phyloP scores from a whole-genome alignment of 1,140 invertebrate genomes.

The Drepana arcuata region DNA sequence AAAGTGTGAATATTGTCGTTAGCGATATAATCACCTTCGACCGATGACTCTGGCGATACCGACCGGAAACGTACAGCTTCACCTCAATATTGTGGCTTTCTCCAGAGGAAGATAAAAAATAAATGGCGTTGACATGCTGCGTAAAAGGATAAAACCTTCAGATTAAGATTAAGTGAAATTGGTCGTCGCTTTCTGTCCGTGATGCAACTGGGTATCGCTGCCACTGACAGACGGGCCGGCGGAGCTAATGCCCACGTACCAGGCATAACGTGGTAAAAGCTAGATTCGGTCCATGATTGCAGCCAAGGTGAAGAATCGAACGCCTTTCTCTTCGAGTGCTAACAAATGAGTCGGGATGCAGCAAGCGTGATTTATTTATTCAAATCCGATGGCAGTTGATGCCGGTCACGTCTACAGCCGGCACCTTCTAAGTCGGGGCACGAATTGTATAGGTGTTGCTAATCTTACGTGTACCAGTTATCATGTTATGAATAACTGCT shows the following conservation, averaged over 20 bases:
- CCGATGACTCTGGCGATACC: slow-evolving; percentile 22
- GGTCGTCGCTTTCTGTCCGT: background rate
- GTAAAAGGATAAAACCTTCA: slow-evolving; percentile 19
- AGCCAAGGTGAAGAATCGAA: slow-evolving; percentile 38
- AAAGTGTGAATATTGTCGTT: slow-evolving; percentile 30
- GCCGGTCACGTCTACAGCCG: slow-evolving; percentile 47
- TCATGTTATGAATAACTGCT: slow-evolving; percentile 22
- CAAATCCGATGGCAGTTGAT: slow-evolving; percentile 46
- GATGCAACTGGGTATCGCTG: slow-evolving; percentile 2
- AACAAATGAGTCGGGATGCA: slow-evolving; percentile 48
- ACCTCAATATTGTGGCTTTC: slow-evolving; percentile 32
- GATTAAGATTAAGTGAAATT: slow-evolving; percentile 22
- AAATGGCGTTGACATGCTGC: slow-evolving; percentile 17
- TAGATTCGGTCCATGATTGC: slow-evolving; percentile 40
- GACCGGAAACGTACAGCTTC: slow-evolving; percentile 25
- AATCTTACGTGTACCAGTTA: slow-evolving; percentile 36
- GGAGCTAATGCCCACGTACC: slow-evolving; percentile 23
- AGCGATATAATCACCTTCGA: slow-evolving; percentile 26
- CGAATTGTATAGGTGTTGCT: slow-evolving; percentile 38
- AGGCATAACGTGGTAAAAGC: slow-evolving; percentile 32
- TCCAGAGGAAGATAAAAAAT: slow-evolving; percentile 39
- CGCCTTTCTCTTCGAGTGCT: slow-evolving; percentile 43
- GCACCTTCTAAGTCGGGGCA: slow-evolving; percentile 38
- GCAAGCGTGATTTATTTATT: slow-evolving; percentile 54
- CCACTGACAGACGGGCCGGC: too few species aligned